Evolutionary conservation across 2,888 invertebrate species (phyloP), one percentile per base, ranked within the genome.

Genomic region (Dynastes hyllus): DNA sequence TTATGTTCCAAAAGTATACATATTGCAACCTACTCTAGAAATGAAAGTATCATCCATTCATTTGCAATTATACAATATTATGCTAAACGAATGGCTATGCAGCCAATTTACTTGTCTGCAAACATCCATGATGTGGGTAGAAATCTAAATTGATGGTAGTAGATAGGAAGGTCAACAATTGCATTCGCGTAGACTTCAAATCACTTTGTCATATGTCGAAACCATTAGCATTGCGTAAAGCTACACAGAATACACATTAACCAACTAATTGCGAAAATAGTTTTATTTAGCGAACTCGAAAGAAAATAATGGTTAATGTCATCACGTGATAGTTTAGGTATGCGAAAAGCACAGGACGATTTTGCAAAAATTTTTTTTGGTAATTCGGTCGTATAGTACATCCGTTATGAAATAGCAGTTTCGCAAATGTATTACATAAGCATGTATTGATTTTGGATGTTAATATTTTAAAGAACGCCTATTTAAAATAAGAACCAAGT

Each of bases 101-200:
- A 11, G 9, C 45, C 45, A 45, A 8, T 45, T 8, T 45, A 45
- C 11, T 45, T 45, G 45, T 45, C 8, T 11, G 2, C 11, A 11
- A 11, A 45, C 11, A 45, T 45, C 45, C 11, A 11, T 45, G 45
- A 45, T 45, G 55, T 55, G 22, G n/a, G 55, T 55, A 2, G 55
- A 55, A 16, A 55, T 22, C 55, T 55, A 55, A 22, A n/a, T 55
- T 55, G n/a, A 55, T 16, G 22, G 5, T 55, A n/a, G n/a, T 16
- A 55, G 55, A 55, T 55, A 22, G 22, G 55, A 16, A 55, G 66
- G 66, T 66, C 66, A 66, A 16, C 40, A 66, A 22, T 66, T 66
- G 66, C 66, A 66, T 66, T 66, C 32, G 37, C 40, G 3, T 40
- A 40, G 40, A 37, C 32, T 66, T 37, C 66, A 40, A 45, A 66